Evolutionary conservation across 2,888 invertebrate species (phyloP).

Genomic region (Pollenia labialis): DNA sequence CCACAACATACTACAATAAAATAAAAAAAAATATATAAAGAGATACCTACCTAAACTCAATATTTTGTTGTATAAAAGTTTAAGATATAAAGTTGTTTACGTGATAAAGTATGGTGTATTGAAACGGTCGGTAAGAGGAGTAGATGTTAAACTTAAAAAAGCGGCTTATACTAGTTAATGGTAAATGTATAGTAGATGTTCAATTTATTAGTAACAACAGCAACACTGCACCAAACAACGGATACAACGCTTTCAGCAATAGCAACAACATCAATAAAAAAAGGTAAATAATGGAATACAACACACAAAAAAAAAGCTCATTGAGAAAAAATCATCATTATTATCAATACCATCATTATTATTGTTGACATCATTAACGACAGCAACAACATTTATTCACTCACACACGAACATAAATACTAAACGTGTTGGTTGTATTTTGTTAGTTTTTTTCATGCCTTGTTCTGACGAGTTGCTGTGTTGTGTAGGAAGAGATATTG

Average conservation of each 20-base stretch:
- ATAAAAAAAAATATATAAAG: slow-evolving; percentile 10
- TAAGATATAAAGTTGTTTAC: slow-evolving; percentile 55
- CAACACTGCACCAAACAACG: slow-evolving; percentile 35
- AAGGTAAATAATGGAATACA: slow-evolving; percentile 66
- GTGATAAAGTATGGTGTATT: slow-evolving; percentile 21
- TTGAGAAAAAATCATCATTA: slow-evolving; percentile 68
- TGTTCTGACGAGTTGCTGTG: slow-evolving; percentile 8
- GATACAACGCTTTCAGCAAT: slow-evolving; percentile 54
- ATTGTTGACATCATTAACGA: slow-evolving; percentile 37
- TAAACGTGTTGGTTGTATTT: slow-evolving; percentile 56
- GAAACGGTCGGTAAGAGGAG: slow-evolving; percentile 19
- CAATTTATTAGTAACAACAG: slow-evolving; percentile 38
- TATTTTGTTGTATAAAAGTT: slow-evolving; percentile 20
- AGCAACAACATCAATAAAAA: slow-evolving; percentile 47
- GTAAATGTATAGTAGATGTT: not conserved
- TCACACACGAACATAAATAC: slow-evolving; percentile 6
- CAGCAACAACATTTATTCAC: slow-evolving; percentile 38
- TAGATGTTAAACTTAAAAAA: slow-evolving; percentile 39
- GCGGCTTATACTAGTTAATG: slow-evolving; percentile 24
- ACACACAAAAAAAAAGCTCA: slow-evolving; percentile 56
- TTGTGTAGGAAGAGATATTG: slow-evolving; percentile 55
- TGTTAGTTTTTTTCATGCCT: slow-evolving; percentile 4
- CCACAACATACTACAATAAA: slow-evolving; percentile 27
- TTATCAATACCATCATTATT: slow-evolving; percentile 45
- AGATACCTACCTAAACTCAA: not conserved